Conservation (phyloP, 2,888 invertebrate genomes). For the Amphipyra berbera region DNA sequence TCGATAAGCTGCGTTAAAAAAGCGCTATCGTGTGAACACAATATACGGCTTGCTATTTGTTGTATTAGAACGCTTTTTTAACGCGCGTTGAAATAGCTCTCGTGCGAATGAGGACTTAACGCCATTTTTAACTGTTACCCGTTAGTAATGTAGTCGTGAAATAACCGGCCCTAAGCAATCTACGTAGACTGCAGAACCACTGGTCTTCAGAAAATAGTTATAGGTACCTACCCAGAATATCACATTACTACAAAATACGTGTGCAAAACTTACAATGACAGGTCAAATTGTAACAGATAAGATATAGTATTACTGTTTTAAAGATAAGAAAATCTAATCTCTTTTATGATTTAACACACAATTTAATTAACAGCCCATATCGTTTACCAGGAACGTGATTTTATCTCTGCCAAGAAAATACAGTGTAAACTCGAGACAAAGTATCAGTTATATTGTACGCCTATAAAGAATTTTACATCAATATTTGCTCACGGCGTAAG, state of each 20-base stretch:
- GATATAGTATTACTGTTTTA: slow-evolving; percentile 6
- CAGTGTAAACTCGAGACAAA: slow-evolving; percentile 16
- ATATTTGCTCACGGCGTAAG: slow-evolving; percentile 30
- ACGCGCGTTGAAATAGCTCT: no score
- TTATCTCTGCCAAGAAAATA: slow-evolving; percentile 20
- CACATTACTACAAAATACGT: neutral
- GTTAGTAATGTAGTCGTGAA: no score
- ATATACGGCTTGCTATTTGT: no score
- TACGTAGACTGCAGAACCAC: no score
- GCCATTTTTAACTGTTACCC: no score
- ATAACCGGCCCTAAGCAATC: no score
- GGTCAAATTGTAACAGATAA: slow-evolving; percentile 15
- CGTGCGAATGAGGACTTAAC: no score
- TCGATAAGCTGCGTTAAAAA: no score
- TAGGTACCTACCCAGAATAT: neutral
- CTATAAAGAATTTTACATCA: slow-evolving; percentile 19
- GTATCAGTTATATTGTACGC: slow-evolving; percentile 25
- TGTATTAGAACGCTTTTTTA: no score
- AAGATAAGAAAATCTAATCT: slow-evolving; percentile 24
- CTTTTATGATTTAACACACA: slow-evolving; percentile 27
- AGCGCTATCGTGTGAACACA: no score
- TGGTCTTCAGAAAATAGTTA: neutral
- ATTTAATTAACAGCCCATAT: slow-evolving; percentile 15
- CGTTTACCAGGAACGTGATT: slow-evolving; percentile 36
- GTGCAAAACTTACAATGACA: neutral